Evolutionary conservation across 2,797 vertebrate species (phyloP).

Genomic region (Phyllotis vaccarum): DNA sequence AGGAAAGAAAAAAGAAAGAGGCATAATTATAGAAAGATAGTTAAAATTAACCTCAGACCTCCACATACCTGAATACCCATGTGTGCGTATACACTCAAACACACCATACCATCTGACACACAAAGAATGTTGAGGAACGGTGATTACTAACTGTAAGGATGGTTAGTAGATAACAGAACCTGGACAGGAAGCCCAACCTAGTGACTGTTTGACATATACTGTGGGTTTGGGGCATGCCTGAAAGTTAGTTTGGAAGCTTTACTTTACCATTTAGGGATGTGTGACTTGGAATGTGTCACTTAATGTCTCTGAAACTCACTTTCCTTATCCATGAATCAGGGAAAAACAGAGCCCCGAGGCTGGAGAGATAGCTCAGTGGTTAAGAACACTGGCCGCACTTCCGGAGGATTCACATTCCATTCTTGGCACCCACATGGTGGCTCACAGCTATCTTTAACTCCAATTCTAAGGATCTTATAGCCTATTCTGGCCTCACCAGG

Average conservation of each 20-base stretch:
- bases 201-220: background rate
- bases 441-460: background rate
- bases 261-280: background rate
- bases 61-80: too few relatives aligned
- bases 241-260: background rate
- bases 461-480: background rate
- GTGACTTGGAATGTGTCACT: background rate
- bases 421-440: background rate
- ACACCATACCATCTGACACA: background rate
- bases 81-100: background rate
- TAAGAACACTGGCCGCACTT: background rate
- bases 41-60: background rate
- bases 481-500: background rate
- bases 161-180: background rate
- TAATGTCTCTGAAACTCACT: background rate
- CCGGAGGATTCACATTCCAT: background rate
- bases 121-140: background rate
- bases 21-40: background rate
- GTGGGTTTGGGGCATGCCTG: background rate
- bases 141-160: background rate
- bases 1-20: background rate
- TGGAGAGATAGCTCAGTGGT: background rate
- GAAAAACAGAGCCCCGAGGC: background rate
- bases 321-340: constrained; percentile 15
- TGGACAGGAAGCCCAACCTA: background rate